phyloP scores from a whole-genome alignment of 2,888 invertebrate species.

The Lasioglossum lativentre region DNA sequence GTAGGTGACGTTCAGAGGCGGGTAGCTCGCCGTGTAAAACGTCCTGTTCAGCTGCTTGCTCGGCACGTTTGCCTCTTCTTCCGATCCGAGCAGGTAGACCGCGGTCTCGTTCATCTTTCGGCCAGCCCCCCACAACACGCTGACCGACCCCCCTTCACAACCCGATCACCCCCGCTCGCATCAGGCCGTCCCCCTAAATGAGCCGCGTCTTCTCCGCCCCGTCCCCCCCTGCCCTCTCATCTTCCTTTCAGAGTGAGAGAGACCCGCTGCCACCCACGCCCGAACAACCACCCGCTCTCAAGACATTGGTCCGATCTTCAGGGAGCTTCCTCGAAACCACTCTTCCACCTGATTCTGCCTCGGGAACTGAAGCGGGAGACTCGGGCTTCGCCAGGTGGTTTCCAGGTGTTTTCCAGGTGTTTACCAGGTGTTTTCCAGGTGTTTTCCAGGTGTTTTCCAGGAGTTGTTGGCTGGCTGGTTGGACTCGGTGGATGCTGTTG shows the following conservation, averaged over 20 bases:
- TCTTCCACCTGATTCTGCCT: neutral
- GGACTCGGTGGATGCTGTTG: neutral
- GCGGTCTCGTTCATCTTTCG: slow-evolving; percentile 81
- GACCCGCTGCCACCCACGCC: neutral
- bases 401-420: too few species aligned
- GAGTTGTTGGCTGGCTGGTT: neutral
- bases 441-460: too few species aligned
- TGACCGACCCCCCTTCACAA: slow-evolving; percentile 38
- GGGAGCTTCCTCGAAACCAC: neutral
- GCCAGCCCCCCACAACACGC: slow-evolving; percentile 14
- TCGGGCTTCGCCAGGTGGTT: neutral
- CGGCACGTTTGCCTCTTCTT: slow-evolving; percentile 75
- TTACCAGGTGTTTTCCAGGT: too few species aligned
- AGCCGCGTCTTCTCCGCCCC: slow-evolving; percentile 65
- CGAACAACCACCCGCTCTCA: neutral
- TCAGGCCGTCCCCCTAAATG: slow-evolving; percentile 64
- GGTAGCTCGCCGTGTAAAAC: slow-evolving; percentile 75
- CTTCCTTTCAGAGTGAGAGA: slow-evolving; percentile 35
- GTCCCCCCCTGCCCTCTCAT: slow-evolving; percentile 71
- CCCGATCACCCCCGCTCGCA: slow-evolving; percentile 44
- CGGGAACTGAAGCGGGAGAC: too few species aligned
- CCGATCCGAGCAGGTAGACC: slow-evolving; percentile 79
- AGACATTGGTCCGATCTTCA: neutral
- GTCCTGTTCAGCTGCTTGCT: slow-evolving; percentile 71
- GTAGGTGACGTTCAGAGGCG: slow-evolving; percentile 69